Evolutionary conservation across 2,113 vertebrate genomes (phyloP), one percentile per base, ranked within the genome.

Genomic region (Sebastes fasciatus): DNA sequence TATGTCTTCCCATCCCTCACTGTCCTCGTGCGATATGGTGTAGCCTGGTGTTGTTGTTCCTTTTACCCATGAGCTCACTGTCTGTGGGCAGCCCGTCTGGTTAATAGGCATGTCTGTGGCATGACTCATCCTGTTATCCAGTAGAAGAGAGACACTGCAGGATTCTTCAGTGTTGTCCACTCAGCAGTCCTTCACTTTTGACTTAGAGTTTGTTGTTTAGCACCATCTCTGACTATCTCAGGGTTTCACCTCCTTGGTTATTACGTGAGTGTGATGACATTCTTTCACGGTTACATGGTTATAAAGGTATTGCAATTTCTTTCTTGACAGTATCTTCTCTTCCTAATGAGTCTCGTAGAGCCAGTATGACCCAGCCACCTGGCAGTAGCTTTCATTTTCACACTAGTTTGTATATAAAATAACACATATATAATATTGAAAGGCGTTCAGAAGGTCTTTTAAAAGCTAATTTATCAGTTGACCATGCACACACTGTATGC

Each of bases 31-130:
- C 4, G 10, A 42, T 14, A 43, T 12, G 40, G 19, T 55, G 23
- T 17, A 14, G 16, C 42, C 42, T 5, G n/a, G 46, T 26, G 63
- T 17, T 12, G 21, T 58, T 66, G 34, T 70, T 52, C 64, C 62
- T 75, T 88, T 88, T 21, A n/a, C 84, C 78, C 84, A 82, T 87
- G 84, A 88, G 80, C 73, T 88, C 82, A 87, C 72, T 34, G 77
- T 82, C 88, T 85, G 76, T 76, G 71, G 54, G 51, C 67, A 60
- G 82, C 84, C 80, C 67, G 68, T 72, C 83, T 86, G 84, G 51
- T 45, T 60, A 71, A 70, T 61, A 74, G 73, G n/a, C 84, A 83
- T 72, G 73, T 70, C 84, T 89, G 85, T 62, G 57, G 40, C 75
- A 63, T 89, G 91, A 86, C 90, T 90, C 82, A 87, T 84, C 66